Percentiles rank a stretch among this genome's conserved stretches.
Conservation (phyloP, 2,113 vertebrate genomes). For the Campylomormyrus numenius region DNA sequence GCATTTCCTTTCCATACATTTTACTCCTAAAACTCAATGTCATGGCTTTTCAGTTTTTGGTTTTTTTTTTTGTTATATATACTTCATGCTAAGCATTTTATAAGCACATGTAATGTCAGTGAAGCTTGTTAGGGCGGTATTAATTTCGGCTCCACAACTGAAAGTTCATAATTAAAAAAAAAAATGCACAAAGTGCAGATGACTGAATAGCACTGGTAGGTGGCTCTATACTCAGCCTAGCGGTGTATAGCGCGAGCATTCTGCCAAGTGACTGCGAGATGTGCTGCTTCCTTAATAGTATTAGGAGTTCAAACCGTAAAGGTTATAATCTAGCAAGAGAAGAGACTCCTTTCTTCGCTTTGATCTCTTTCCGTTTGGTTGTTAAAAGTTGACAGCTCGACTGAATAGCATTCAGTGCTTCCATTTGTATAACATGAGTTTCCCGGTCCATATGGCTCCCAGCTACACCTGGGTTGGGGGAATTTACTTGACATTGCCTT, state of each 20-base stretch:
- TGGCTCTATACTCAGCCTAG: constrained; percentile 28
- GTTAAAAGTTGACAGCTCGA: constrained; percentile 65
- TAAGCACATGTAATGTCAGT: not conserved
- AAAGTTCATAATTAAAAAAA: not conserved
- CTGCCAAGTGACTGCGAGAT: constrained; percentile 43
- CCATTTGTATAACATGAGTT: constrained; percentile 70
- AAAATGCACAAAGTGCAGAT: not conserved
- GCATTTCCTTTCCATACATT: not conserved
- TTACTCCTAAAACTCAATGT: not conserved
- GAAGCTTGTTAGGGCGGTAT: not conserved
- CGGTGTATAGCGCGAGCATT: constrained; percentile 23
- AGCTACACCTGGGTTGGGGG: constrained; percentile 71
- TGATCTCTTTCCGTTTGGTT: constrained; percentile 66
- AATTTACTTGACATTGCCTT: constrained; percentile 65
- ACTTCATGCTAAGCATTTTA: not conserved
- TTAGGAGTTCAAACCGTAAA: constrained; percentile 55
- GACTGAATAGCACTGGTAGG: not conserved
- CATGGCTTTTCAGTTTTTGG: not conserved
- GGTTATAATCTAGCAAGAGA: constrained; percentile 61
- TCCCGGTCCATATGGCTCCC: constrained; percentile 60
- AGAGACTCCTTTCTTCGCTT: constrained; percentile 62
- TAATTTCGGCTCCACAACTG: not conserved
- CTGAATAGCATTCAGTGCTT: constrained; percentile 66
- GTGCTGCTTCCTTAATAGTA: constrained; percentile 59
- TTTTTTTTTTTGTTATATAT: too few species aligned